Evolutionary conservation across 2,797 vertebrate species (phyloP).

Genomic region (Typhlichthys subterraneus): DNA sequence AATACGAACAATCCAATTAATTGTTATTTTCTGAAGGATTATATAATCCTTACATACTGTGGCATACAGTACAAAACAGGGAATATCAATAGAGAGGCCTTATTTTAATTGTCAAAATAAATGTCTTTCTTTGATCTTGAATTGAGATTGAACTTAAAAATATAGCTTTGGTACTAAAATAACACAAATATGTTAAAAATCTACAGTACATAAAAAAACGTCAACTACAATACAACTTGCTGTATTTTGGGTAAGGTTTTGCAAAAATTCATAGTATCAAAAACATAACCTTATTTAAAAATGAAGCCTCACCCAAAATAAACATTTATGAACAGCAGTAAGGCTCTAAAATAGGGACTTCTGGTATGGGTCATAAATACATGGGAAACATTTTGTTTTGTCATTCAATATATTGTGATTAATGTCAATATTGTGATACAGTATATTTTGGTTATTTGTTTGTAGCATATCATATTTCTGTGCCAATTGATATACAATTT

Average conservation of each 20-base stretch:
- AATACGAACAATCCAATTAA: constrained; percentile 31
- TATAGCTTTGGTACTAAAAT: constrained; percentile 33
- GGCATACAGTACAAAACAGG: constrained; percentile 37
- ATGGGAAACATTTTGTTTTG: constrained; percentile 37
- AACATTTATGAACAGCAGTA: constrained; percentile 42
- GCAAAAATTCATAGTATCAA: constrained; percentile 57
- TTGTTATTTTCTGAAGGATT: constrained; percentile 21
- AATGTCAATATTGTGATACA: too few relatives aligned
- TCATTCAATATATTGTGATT: too few relatives aligned
- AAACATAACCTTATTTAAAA: constrained; percentile 40
- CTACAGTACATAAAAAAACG: constrained; percentile 30
- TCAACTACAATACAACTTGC: constrained; percentile 18
- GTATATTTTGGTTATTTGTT: too few relatives aligned
- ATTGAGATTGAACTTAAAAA: constrained; percentile 26
- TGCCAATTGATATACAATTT: too few relatives aligned
- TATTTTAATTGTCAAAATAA: constrained; percentile 26
- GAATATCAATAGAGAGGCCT: constrained; percentile 42
- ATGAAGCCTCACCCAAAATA: constrained; percentile 32
- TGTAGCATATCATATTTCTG: too few relatives aligned
- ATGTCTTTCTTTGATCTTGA: constrained; percentile 20
- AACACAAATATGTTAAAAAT: constrained; percentile 32
- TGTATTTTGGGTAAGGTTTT: constrained; percentile 38
- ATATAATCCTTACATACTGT: constrained; percentile 47
- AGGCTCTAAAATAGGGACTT: constrained; percentile 33
- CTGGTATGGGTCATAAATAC: constrained; percentile 31